phyloP scores from a whole-genome alignment of 2,113 vertebrate species.

The Arothron firmamentum region DNA sequence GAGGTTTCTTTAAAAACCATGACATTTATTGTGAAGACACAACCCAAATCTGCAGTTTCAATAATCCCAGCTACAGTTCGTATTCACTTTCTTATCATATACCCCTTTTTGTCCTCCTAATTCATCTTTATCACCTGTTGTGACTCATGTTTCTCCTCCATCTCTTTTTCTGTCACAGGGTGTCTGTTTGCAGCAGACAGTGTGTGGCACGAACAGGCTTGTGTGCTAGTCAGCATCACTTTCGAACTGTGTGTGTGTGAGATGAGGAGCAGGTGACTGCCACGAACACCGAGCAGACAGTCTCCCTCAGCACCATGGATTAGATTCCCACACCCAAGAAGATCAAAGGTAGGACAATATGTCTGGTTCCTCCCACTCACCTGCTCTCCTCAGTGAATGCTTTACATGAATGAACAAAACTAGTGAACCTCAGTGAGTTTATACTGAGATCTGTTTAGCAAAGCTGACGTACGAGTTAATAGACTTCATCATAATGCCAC shows the following conservation, averaged over 20 bases:
- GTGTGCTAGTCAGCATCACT: constrained; percentile 11
- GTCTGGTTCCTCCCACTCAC: constrained; percentile 39
- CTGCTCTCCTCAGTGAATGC: constrained; percentile 30
- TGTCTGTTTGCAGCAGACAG: constrained; percentile 13
- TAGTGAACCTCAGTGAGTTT: constrained; percentile 41
- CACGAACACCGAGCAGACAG: constrained; percentile 53
- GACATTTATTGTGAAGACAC: background rate
- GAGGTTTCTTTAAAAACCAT: no score
- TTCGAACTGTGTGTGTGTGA: constrained; percentile 39
- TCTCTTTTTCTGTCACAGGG: constrained; percentile 19
- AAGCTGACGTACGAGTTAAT: no score
- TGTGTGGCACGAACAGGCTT: constrained; percentile 7
- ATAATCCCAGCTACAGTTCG: background rate
- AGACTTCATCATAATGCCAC: no score
- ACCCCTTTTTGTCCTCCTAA: background rate
- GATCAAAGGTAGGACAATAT: constrained; percentile 74
- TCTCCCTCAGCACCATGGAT: constrained; percentile 63
- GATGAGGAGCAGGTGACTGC: constrained; percentile 65
- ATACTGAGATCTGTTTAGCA: constrained; percentile 2
- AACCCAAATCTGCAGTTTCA: constrained; percentile 28
- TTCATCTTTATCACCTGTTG: constrained; percentile 10
- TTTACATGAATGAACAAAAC: constrained; percentile 21
- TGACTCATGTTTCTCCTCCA: constrained; percentile 1
- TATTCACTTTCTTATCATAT: no score
- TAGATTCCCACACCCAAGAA: constrained; percentile 70